Evolutionary conservation across 1,140 invertebrate genomes (phyloP), one percentile per base, ranked within the genome.

Genomic region (Proales similis): DNA sequence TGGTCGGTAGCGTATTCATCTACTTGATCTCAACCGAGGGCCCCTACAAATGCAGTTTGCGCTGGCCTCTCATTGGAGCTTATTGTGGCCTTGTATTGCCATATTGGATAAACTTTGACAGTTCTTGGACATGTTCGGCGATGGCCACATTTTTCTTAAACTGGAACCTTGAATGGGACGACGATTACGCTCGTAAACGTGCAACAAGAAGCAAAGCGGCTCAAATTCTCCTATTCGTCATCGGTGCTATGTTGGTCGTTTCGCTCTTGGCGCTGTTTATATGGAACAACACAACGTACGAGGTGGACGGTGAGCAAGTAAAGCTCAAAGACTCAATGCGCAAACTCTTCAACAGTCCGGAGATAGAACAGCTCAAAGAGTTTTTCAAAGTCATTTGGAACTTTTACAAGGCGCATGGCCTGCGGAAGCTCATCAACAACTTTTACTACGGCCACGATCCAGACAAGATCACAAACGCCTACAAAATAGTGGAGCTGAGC

Each of bases 261-360:
- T 80, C 80, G 0, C 68, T 92, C 0, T 87, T 85, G 83, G 72
- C 76, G 20, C 84, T 84, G 24, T 88, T 84, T 65, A 75, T 95
- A 12, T 90, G 88, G 72, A 93, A 91, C 73, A 92, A 93, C 71
- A 87, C 87, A 11, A 85, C 82, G 38, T 79, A 94, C 12, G 85
- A 83, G 1, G 84, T 83, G 49, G 84, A 91, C 64, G 90, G 88
- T 4, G 87, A 91, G 66, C 83, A 87, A 70, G 83, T 91, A 0
- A 88, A 87, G 60, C 72, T 75, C 9, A 64, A 87, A 49, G 90
- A 93, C 72, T 88, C 89, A 0, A 65, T 91, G 0, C 80, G 85
- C 66, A 87, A 94, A 72, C 90, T 95, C 70, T 83, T 93, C 60
- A 88, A 86, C 1, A 90, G 88, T 7, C 83, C 88, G 65, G 78